A percentile compares a stretch with the other conserved stretches of the same genome.
Evolutionary conservation across 2,113 vertebrate genomes (phyloP).

Genomic region (Halcyon malimbica): DNA sequence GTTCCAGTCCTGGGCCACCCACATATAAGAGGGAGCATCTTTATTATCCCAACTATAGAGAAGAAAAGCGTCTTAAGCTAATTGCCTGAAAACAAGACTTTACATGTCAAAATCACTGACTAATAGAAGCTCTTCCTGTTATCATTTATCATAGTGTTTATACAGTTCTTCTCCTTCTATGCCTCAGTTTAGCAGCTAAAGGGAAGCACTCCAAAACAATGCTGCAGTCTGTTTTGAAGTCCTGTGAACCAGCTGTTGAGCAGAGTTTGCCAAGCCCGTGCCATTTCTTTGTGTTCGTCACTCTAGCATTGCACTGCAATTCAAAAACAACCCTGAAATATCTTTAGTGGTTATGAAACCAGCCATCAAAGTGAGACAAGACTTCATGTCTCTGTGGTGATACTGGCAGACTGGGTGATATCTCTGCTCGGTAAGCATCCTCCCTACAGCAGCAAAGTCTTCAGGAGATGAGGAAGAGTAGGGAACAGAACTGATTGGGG

Average conservation of each 20-base stretch:
- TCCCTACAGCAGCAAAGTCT: not conserved
- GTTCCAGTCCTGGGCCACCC: not conserved
- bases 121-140: not conserved
- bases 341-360: not conserved
- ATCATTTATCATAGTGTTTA: not conserved
- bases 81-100: not conserved
- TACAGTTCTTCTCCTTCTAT: not conserved
- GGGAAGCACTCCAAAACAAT: not conserved
- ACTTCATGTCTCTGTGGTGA: not conserved
- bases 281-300: not conserved
- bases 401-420: not conserved
- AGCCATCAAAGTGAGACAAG: not conserved
- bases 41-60: not conserved
- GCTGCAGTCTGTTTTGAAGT: not conserved
- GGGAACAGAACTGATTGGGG: fast-evolving
- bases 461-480: not conserved
- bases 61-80: not conserved
- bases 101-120: not conserved
- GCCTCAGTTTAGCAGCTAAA: not conserved
- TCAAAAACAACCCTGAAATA: not conserved
- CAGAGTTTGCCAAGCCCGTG: not conserved
- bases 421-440: not conserved
- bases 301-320: not conserved
- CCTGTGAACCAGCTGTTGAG: not conserved
- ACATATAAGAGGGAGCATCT: not conserved